Conservation (phyloP, 2,888 invertebrate genomes). For the Epinotia brunnichana region DNA sequence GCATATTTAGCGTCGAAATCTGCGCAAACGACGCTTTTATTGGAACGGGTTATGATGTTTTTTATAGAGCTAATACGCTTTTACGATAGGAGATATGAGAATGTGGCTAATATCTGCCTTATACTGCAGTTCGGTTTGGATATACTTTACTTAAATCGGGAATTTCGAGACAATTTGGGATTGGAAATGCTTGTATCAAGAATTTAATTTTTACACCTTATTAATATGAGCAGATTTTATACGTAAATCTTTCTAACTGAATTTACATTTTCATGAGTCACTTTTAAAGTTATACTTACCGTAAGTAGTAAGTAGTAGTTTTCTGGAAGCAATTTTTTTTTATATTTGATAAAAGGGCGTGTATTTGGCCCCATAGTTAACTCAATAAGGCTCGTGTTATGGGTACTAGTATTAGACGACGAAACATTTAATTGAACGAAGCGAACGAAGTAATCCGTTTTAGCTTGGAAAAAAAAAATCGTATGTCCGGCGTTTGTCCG, state of each 20-base stretch:
- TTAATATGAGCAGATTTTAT: not conserved
- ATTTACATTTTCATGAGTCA: too few relatives aligned
- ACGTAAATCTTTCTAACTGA: not conserved
- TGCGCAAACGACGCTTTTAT: slow-evolving; percentile 47
- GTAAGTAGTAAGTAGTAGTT: too few relatives aligned
- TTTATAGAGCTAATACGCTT: slow-evolving; percentile 65
- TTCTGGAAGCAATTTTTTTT: too few relatives aligned
- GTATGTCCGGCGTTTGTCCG: too few relatives aligned
- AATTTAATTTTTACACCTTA: not conserved
- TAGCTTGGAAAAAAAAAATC: too few relatives aligned
- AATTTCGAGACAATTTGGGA: not conserved
- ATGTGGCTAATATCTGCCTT: slow-evolving; percentile 53
- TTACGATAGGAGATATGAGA: slow-evolving; percentile 62
- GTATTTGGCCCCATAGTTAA: too few relatives aligned
- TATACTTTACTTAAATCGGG: not conserved
- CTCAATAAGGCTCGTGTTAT: too few relatives aligned
- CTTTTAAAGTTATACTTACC: too few relatives aligned
- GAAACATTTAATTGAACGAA: too few relatives aligned
- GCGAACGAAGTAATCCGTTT: too few relatives aligned
- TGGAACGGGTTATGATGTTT: slow-evolving; percentile 54
- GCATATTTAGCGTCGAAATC: slow-evolving; percentile 30
- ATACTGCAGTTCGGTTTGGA: not conserved
- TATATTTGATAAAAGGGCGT: too few relatives aligned
- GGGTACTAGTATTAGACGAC: too few relatives aligned
- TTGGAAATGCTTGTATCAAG: not conserved